Conservation (phyloP, 2,888 invertebrate species). For the Biston betularia region DNA sequence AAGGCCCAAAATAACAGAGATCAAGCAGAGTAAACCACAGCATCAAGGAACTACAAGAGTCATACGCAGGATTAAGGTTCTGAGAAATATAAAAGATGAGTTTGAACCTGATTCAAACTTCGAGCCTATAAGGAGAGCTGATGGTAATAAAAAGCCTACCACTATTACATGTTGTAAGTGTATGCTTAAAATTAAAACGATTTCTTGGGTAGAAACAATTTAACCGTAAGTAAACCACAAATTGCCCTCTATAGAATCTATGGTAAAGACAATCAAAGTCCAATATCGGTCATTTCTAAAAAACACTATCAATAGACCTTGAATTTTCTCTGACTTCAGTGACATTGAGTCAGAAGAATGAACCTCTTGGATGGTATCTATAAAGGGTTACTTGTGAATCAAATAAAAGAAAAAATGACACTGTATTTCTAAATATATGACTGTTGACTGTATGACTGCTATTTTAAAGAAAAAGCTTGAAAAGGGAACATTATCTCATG, state of each 20-base stretch:
- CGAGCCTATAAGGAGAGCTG: constrained; percentile 37
- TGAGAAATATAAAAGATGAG: constrained; percentile 67
- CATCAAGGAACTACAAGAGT: constrained; percentile 71
- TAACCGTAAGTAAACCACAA: neutral
- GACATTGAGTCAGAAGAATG: neutral
- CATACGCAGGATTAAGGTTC: constrained; percentile 72
- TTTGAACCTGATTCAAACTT: constrained; percentile 41
- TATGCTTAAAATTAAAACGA: constrained; percentile 2
- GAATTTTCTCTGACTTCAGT: neutral
- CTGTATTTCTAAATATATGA: too few species aligned
- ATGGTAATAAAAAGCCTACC: constrained; percentile 65
- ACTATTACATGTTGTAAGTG: constrained; percentile 82
- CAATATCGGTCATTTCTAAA: too few species aligned
- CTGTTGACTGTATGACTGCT: too few species aligned
- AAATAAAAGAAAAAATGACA: too few species aligned
- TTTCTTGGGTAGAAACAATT: neutral
- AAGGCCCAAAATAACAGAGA: constrained; percentile 51
- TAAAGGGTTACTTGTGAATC: too few species aligned
- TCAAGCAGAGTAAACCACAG: constrained; percentile 74
- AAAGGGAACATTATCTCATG: too few species aligned
- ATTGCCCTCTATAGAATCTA: neutral
- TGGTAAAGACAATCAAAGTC: too few species aligned
- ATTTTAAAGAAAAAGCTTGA: too few species aligned
- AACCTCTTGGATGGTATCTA: too few species aligned
- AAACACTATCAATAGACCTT: too few species aligned